Conservation (phyloP, 2,797 vertebrate genomes). For the Anguilla megastoma region DNA sequence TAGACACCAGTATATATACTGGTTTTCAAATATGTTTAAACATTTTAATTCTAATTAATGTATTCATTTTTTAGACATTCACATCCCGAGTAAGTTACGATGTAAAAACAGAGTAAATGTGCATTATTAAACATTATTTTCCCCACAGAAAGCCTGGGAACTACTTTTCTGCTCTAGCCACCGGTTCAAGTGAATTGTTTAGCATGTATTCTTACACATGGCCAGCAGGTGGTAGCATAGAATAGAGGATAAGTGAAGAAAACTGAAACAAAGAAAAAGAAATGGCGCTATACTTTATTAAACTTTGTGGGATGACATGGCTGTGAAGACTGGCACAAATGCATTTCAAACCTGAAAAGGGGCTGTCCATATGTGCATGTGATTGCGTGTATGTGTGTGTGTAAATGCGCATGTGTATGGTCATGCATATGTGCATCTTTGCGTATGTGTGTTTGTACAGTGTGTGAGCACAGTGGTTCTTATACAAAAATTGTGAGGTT, state of each 20-base stretch:
- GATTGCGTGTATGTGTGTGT: background rate
- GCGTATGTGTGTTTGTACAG: background rate
- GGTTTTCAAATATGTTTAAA: background rate
- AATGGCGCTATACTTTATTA: background rate
- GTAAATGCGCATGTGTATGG: background rate
- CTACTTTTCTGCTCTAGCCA: background rate
- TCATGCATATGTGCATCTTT: background rate
- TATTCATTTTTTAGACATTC: background rate
- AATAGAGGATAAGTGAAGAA: background rate
- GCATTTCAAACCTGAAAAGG: background rate
- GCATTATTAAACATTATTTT: background rate
- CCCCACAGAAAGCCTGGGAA: background rate
- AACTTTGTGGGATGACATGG: slow-evolving; percentile 7
- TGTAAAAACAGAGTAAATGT: background rate
- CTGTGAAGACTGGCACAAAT: background rate
- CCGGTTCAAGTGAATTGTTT: slow-evolving; percentile 4
- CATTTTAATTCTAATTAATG: background rate
- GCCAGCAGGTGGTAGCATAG: slow-evolving; percentile 34
- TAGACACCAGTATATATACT: background rate
- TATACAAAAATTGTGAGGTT: background rate
- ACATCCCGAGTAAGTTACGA: background rate
- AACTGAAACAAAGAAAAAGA: background rate
- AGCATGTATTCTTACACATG: background rate
- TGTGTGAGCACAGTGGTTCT: background rate
- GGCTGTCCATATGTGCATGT: background rate